Evolutionary conservation across 2,888 invertebrate species (phyloP), one percentile per base, ranked within the genome.

Genomic region (Ennomos fuscantarius): DNA sequence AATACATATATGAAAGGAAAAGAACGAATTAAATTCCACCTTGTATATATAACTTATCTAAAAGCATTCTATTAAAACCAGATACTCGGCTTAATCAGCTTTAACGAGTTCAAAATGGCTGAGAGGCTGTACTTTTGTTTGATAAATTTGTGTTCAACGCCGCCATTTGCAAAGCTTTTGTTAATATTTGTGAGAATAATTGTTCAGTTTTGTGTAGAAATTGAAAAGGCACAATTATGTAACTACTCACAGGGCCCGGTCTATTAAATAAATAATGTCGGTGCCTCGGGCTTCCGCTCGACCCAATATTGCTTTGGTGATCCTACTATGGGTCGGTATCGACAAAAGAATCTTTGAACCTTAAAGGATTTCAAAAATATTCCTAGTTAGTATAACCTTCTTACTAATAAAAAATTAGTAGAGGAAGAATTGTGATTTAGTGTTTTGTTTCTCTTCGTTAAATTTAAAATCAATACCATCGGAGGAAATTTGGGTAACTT

Each of bases 211-310:
- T 52, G 61, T 69, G 65, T 62, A 60, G 63, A 68, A 78, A 79
- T 82, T 78, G 74, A 73, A 76, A 73, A 76, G 73, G 76, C 83
- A 84, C 87, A 88, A 89, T 89, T 87, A 89, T 83, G 79, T 81
- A 79, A 82, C 84, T 82, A 78, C 78, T 82, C 68, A 70, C 74
- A 76, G 76, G 77, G 79, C 78, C 83, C 79, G 83, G 84, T 79
- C 82, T 82, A 80, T 81, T 90, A 84, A 89, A 89, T 89, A 90
- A 88, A 89, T 88, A 87, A 89, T 86, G 81, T 74, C 68, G 68
- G 69, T 62, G 80, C 82, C 73, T 68, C 67, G 63, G 78, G 81
- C 73, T 12, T 53, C 63, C 69, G 74, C 72, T 73, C 69, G 70
- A 65, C 63, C 69, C 65, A 61, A 70, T 71, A 69, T 74, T 78